Evolutionary conservation across 2,113 vertebrate genomes (phyloP).

Genomic region (Phylloscopus trochiloides): DNA sequence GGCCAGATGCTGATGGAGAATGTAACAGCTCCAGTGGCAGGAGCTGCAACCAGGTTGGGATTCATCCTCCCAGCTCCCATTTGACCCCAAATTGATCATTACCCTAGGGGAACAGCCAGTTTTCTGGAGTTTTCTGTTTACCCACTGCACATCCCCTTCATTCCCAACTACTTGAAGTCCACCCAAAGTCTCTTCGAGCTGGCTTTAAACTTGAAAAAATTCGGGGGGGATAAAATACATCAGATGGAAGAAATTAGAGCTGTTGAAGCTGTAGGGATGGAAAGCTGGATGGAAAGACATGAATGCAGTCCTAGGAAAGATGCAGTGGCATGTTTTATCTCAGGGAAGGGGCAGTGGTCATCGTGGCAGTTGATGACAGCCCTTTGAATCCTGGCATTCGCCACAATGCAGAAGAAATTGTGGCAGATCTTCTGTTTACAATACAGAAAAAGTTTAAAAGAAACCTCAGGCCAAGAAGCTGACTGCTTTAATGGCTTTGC

Average conservation of each 20-base stretch:
- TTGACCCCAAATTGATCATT: neutral
- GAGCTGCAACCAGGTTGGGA: neutral
- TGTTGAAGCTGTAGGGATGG: neutral
- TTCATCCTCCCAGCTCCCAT: neutral
- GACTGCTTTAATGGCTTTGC: neutral
- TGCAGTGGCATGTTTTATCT: neutral
- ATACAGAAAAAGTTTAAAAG: neutral
- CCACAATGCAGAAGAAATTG: neutral
- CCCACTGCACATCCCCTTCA: neutral
- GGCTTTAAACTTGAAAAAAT: neutral
- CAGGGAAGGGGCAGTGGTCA: neutral
- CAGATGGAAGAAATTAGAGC: neutral
- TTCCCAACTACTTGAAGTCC: neutral
- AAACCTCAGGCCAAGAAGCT: neutral
- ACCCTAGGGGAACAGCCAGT: neutral
- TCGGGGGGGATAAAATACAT: neutral
- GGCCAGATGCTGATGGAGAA: neutral
- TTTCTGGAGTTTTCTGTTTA: neutral
- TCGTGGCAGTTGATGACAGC: neutral
- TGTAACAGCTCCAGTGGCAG: too few relatives aligned
- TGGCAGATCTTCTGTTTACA: neutral
- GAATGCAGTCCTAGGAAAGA: neutral
- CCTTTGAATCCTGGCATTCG: conserved; percentile 7
- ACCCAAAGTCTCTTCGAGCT: neutral
- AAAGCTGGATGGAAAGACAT: neutral